These are phyloP conservation scores for Oscheius sp. DNA, from an alignment of 2,888 invertebrate genomes.

Conservation along the genomic window DNA sequence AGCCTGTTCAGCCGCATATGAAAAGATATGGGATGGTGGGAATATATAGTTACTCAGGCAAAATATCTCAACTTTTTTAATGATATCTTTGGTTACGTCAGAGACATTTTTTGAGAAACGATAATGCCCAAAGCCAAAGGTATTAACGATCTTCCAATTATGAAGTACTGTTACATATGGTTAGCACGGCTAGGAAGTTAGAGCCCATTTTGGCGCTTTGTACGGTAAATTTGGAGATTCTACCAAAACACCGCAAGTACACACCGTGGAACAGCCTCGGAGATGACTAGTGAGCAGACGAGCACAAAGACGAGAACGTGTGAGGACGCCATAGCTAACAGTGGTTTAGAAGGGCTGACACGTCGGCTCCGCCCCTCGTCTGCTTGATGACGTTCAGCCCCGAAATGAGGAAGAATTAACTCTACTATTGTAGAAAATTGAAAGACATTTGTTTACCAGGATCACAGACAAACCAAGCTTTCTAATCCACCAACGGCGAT, in stretches of 20 bases:
- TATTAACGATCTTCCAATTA: too few relatives aligned
- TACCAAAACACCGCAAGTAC: background rate
- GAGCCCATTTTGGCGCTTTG: too few relatives aligned
- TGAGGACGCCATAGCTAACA: slow-evolving; percentile 51
- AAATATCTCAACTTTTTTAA: too few relatives aligned
- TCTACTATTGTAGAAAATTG: background rate
- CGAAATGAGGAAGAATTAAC: background rate
- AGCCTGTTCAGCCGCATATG: background rate
- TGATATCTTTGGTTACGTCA: too few relatives aligned
- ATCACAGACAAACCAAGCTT: too few relatives aligned
- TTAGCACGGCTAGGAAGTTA: too few relatives aligned
- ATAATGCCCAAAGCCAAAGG: too few relatives aligned
- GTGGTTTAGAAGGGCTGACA: slow-evolving; percentile 23
- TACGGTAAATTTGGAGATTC: too few relatives aligned
- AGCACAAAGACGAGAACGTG: slow-evolving; percentile 52
- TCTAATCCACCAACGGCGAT: too few relatives aligned
- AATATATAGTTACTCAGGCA: too few relatives aligned
- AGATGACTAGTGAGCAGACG: slow-evolving; percentile 49
- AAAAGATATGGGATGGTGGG: background rate
- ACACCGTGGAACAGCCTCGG: slow-evolving; percentile 52
- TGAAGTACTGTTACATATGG: too few relatives aligned
- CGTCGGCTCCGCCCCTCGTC: slow-evolving; percentile 21
- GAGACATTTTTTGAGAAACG: too few relatives aligned
- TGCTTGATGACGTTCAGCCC: slow-evolving; percentile 20
- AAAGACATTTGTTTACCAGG: slow-evolving; percentile 7